Base-by-base conservation (phyloP, 1,140 invertebrate species). In the Atta cephalotes region DNA sequence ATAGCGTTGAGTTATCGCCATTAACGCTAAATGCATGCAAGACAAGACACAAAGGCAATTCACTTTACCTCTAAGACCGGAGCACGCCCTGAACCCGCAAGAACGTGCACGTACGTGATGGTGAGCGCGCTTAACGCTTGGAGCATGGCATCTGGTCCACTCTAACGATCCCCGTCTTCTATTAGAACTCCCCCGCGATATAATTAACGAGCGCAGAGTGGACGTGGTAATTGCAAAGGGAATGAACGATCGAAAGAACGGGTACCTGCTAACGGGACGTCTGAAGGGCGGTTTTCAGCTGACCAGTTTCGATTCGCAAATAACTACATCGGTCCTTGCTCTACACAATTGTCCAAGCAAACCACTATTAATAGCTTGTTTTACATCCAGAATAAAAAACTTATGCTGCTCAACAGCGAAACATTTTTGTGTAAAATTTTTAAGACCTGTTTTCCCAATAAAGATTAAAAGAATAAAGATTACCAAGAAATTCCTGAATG, bases 1-100 rank as follows among this genome's bases (percentile, higher is more conserved):
- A 89, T 89, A 87, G 82, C 65, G 78, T 56, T 80, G 81, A 88
- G 80, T 91, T 90, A 78, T 72, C 79, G 78, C 76, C 88, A 90
- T 90, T 91, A 91, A 79, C 62, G 80, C 39, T 80, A 85, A 88
- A 88, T 85, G 87, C 85, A 89, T 89, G 86, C 88, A 90, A 81
- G 86, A 81, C 72, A 74, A 82, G 82, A 77, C 82, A 88, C 84
- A 89, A 86, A 91, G 88, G 88, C 72, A 88, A 89, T 76, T 80
- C 78, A 80, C 71, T 89, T 85, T 74, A 85, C 78, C 58, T 79
- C 31, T 68, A 80, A 86, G 78, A 88, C 68, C 86, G 74, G 35
- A 89, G 70, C 81, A 74, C 74, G 85, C 72, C 45, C 72, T 79
- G 21, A 56, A 63, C 58, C 51, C 58, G 78, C 78, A 88, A 90